These are phyloP conservation scores for Drosophila miranda DNA, from an alignment of 1,140 invertebrate species.

Conservation along the genomic window DNA sequence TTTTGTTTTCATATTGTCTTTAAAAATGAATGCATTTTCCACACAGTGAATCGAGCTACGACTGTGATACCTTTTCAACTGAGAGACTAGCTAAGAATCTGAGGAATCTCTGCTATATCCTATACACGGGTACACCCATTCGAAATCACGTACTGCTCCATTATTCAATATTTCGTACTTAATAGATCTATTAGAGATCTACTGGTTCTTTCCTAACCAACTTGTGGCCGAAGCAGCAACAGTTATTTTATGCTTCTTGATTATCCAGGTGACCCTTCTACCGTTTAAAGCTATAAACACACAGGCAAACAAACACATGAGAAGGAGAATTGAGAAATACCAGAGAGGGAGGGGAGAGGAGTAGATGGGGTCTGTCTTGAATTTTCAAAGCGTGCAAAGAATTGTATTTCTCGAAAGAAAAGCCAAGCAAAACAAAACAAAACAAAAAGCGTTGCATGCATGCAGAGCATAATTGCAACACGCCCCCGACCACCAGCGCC, in stretches of 20 bases:
- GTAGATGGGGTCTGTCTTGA: constrained; percentile 12
- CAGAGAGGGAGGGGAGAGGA: constrained; percentile 6
- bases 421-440: constrained; percentile 15
- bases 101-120: too few species aligned
- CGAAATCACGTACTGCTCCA: constrained; percentile 1
- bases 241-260: constrained; percentile 46
- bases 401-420: constrained; percentile 33
- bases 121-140: background rate
- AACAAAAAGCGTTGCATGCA: constrained; percentile 50
- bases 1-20: too few species aligned
- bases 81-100: too few species aligned
- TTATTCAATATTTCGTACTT: background rate
- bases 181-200: too few species aligned
- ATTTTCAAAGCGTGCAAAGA: constrained; percentile 49
- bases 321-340: constrained; percentile 35
- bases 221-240: constrained; percentile 6
- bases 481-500: background rate
- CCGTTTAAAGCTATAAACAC: background rate
- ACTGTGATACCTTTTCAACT: too few species aligned
- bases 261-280: constrained; percentile 54
- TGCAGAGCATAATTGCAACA: constrained; percentile 54
- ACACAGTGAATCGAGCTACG: too few species aligned
- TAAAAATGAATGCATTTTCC: too few species aligned
- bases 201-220: too few species aligned
- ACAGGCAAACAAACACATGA: constrained; percentile 4